phyloP scores from a whole-genome alignment of 2,113 vertebrate genomes.

The Oxyruncus cristatus region DNA sequence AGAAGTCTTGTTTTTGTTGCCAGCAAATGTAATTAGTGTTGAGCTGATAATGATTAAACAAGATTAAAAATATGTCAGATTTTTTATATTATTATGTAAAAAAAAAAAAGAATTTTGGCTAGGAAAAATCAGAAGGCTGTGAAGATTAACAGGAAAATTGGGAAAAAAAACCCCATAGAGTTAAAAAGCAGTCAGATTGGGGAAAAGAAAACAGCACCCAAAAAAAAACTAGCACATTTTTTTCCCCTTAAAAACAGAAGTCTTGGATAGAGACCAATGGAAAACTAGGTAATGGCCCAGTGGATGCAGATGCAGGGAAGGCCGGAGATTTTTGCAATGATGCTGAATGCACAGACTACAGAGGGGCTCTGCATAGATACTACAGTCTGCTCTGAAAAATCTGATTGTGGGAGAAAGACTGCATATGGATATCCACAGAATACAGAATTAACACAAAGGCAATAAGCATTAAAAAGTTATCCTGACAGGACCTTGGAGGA shows the following conservation, averaged over 20 bases:
- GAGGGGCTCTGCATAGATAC: background rate
- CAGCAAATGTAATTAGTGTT: background rate
- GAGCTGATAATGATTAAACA: background rate
- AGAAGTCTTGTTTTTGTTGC: background rate
- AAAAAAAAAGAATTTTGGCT: background rate
- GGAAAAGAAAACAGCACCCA: fast-evolving
- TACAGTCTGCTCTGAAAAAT: background rate
- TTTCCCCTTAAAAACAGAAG: background rate
- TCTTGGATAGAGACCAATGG: background rate
- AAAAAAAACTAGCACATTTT: background rate
- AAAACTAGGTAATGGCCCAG: background rate
- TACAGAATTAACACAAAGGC: background rate
- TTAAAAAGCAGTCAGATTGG: background rate
- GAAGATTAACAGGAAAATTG: background rate
- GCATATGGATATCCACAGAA: background rate
- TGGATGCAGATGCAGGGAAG: background rate
- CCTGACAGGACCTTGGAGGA: background rate
- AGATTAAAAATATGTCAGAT: background rate
- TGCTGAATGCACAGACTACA: background rate
- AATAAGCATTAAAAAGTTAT: background rate
- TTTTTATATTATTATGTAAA: background rate
- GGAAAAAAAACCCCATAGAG: background rate
- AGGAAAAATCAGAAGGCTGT: background rate
- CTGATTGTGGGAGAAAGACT: background rate
- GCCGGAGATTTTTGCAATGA: background rate